Base-by-base conservation (phyloP, 2,888 invertebrate genomes). In the Cyclophora punctaria region DNA sequence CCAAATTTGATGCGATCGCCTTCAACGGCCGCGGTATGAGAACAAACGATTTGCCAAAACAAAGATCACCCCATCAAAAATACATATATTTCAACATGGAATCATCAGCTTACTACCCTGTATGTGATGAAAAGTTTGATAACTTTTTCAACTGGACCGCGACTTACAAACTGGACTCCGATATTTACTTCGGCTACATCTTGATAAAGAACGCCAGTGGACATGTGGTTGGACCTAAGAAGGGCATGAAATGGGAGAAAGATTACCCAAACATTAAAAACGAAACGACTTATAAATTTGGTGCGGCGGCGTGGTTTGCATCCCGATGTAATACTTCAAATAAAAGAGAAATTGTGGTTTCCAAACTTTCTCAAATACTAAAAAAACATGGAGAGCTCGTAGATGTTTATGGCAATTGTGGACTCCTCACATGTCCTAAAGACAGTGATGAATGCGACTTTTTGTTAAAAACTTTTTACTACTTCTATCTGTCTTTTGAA, bases 401-500 rank as follows among this genome's bases (percentile, higher is more conserved):
- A 2, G 91, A 91, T 59, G 73, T 91, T 3, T 92, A 83, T 57
- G 91, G 91, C 0, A 55, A 60, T 0, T 92, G 92, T 69, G 91
- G 91, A 0, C 57, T 62, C 0, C 55, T 78, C 0, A 57, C 61
- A 5, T 87, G 87, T 52, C 70, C 80, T 0, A 66, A 59, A 51
- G 41, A 61, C 1, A 58, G 55, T 3, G 58, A 64, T n/a, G 48
- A 64, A 7, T 89, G 88, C 52, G 67, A 76, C 48, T 56, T 51
- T 35, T 69, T 78, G 59, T 54, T 90, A 45, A 85, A 90, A 55
- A 79, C 73, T 7, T 85, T 92, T 51, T 95, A 94, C 74, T 93
- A 91, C 68, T 95, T 94, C 69, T 94, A 94, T 67, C 73, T 94
- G 56, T 81, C 91, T 0, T 92, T 94, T 64, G 94, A 95, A 76